Percentiles rank a stretch among this genome's conserved stretches.
These are phyloP conservation scores for Paraplagusia blochii DNA, from an alignment of 2,113 vertebrate species.

Conservation along the genomic window DNA sequence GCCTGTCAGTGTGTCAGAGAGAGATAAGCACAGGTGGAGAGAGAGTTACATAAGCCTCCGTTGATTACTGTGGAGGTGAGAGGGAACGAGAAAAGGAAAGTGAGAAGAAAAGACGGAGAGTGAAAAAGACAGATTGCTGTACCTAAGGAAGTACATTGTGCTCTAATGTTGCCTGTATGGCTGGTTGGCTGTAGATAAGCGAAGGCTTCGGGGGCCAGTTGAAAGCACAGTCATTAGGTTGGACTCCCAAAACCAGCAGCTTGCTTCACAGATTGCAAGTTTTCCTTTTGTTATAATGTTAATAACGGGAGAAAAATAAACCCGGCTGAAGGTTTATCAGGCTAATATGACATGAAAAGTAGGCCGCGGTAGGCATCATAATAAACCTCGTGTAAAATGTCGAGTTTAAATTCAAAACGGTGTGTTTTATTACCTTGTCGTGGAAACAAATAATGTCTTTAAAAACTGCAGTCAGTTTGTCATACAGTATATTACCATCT, in stretches of 20 bases:
- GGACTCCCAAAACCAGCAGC: slow-evolving; percentile 45
- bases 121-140: slow-evolving; percentile 66
- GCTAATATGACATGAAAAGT: slow-evolving; percentile 27
- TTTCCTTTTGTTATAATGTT: slow-evolving; percentile 42
- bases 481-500: too few relatives aligned
- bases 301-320: slow-evolving; percentile 40
- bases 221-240: slow-evolving; percentile 63
- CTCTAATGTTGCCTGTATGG: slow-evolving; percentile 69
- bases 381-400: background rate
- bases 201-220: slow-evolving; percentile 50
- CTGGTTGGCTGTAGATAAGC: slow-evolving; percentile 72
- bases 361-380: background rate
- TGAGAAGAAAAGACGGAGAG: slow-evolving; percentile 46
- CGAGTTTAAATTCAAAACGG: background rate
- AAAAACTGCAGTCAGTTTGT: too few relatives aligned
- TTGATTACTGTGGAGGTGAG: slow-evolving; percentile 73
- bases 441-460: too few relatives aligned
- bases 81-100: slow-evolving; percentile 40
- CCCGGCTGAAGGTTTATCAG: slow-evolving; percentile 23
- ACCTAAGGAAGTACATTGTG: slow-evolving; percentile 70
- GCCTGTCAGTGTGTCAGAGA: slow-evolving; percentile 69
- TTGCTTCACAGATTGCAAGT: slow-evolving; percentile 42
- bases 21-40: slow-evolving; percentile 81
- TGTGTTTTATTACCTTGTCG: too few relatives aligned
- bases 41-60: slow-evolving; percentile 76